phyloP scores from a whole-genome alignment of 2,113 vertebrate genomes.

The Myodes glareolus region DNA sequence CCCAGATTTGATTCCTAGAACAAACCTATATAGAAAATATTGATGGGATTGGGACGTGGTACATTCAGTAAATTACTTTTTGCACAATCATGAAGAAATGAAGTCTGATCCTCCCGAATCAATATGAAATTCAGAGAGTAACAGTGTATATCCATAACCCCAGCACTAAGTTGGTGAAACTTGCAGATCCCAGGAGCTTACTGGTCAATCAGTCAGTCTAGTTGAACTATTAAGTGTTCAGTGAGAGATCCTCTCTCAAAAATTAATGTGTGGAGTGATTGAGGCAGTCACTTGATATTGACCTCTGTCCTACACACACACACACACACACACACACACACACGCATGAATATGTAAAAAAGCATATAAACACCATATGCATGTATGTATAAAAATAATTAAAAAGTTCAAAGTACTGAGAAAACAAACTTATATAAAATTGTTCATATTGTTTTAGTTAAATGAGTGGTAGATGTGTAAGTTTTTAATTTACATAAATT shows the following conservation, averaged over 20 bases:
- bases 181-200: neutral
- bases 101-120: too few relatives aligned
- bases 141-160: too few relatives aligned
- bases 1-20: neutral
- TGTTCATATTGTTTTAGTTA: neutral
- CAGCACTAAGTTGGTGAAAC: neutral
- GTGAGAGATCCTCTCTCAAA: neutral
- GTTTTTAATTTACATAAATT: neutral
- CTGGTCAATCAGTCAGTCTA: neutral
- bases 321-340: neutral
- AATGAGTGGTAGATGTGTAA: neutral
- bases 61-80: neutral
- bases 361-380: neutral
- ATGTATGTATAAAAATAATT: neutral
- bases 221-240: too few relatives aligned
- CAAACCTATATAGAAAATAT: neutral
- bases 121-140: neutral
- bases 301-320: neutral
- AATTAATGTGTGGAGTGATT: neutral
- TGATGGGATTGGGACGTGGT: neutral
- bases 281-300: neutral
- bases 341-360: neutral
- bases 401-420: neutral
- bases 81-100: neutral
- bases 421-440: neutral